A percentile compares a stretch with the other conserved stretches of the same genome.
Evolutionary conservation across 2,113 vertebrate genomes (phyloP).

Genomic region (Gulo gulo): DNA sequence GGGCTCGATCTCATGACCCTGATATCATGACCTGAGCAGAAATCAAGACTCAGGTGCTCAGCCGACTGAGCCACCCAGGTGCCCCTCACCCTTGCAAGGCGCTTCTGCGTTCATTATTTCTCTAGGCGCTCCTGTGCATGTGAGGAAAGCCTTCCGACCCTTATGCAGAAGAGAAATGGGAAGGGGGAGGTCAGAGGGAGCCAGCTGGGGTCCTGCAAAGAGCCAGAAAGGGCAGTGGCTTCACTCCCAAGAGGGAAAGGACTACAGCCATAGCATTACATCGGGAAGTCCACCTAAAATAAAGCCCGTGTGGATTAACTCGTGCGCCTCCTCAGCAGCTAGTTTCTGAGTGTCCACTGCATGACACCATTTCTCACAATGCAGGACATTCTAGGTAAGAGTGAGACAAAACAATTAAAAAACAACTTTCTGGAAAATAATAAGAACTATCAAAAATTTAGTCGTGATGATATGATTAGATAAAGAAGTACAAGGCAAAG

Average conservation of each 20-base stretch:
- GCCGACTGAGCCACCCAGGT: not conserved
- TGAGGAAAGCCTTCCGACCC: not conserved
- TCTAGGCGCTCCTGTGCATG: not conserved
- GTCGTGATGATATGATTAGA: not conserved
- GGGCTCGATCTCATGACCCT: not conserved
- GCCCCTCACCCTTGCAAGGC: not conserved
- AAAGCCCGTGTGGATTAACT: rapidly evolving
- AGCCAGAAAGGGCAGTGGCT: not conserved
- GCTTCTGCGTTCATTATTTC: rapidly evolving
- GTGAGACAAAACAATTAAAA: not conserved
- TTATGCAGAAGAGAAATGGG: too few relatives aligned
- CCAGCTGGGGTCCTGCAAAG: too few relatives aligned
- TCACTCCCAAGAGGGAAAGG: not conserved
- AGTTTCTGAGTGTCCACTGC: rapidly evolving
- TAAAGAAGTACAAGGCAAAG: not conserved
- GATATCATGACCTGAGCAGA: not conserved
- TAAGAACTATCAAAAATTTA: not conserved
- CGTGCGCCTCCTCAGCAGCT: rapidly evolving
- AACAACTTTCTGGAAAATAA: not conserved
- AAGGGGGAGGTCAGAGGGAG: not conserved
- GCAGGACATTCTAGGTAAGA: not conserved
- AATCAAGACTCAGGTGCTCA: not conserved
- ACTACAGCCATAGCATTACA: rapidly evolving
- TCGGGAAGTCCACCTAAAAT: too few relatives aligned
- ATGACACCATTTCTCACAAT: not conserved